These are phyloP conservation scores for Calephelis virginiensis DNA, from an alignment of 1,140 invertebrate species.

Conservation along the genomic window DNA sequence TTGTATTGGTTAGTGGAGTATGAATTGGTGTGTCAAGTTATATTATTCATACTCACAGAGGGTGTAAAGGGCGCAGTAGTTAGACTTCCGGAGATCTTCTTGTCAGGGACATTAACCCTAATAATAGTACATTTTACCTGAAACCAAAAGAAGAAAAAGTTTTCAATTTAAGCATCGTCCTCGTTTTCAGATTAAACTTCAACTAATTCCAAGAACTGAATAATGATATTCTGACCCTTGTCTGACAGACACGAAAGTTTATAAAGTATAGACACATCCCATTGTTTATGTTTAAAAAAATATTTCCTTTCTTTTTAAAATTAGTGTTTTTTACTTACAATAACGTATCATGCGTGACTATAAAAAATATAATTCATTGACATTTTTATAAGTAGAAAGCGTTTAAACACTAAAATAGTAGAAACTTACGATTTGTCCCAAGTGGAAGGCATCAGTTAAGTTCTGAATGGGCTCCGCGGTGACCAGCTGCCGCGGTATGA, in stretches of 20 bases:
- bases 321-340: too few species aligned
- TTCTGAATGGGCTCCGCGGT: slow-evolving; percentile 63
- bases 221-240: neutral
- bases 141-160: slow-evolving; percentile 20
- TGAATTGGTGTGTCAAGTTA: neutral
- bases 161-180: too few species aligned
- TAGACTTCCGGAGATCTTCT: slow-evolving; percentile 68
- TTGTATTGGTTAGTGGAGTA: too few species aligned
- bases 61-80: slow-evolving; percentile 43
- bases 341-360: neutral
- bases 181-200: too few species aligned
- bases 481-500: slow-evolving; percentile 77
- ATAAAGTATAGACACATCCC: too few species aligned
- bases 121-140: slow-evolving; percentile 71
- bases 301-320: too few species aligned
- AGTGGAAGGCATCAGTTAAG: slow-evolving; percentile 75
- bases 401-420: neutral
- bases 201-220: neutral
- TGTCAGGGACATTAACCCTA: slow-evolving; percentile 50
- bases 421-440: slow-evolving; percentile 81
- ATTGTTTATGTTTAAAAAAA: too few species aligned
- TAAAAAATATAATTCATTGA: too few species aligned
- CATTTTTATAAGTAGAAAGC: too few species aligned
- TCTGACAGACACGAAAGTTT: too few species aligned
- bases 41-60: slow-evolving; percentile 39